Evolutionary conservation across 2,888 invertebrate species (phyloP), one percentile per base, ranked within the genome.

Genomic region (Lasioglossum malachurum): DNA sequence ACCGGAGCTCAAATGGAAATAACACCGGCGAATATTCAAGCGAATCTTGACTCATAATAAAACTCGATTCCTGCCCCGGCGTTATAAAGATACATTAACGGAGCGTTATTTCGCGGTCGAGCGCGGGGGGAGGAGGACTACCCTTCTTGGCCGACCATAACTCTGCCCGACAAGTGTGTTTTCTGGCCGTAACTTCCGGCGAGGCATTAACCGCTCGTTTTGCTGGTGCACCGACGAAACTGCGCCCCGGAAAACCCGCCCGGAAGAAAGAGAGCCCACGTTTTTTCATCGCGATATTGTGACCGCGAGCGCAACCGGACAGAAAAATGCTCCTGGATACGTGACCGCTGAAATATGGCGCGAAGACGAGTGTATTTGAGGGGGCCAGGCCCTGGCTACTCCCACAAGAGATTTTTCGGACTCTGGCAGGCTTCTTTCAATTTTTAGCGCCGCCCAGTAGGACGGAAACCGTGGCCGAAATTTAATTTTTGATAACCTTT

Each of bases 1-100:
- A 75, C 86, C 87, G 71, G 76, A 74, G 57, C 57, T 82, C 87
- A 78, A 83, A 78, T 75, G 83, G 87, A 79, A 86, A 87, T 77
- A 57, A 57, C n/a, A 78, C 41, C 83, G 67, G 41, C 74, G 84
- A 84, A 90, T 90, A 89, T 88, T 78, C 80, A 78, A 84, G 87
- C 83, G 84, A 87, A 91, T 90, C 84, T 84, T 82, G 78, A 82
- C 78, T 87, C 86, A 87, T 90, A 90, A 91, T 91, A 90, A 89
- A 90, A 87, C 86, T 88, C 89, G 89, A 91, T 90, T 90, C 86
- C n/a, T n/a, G 77, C 78, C 82, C 71, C 57, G 57, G 83, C 77
- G 80, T 90, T 91, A 91, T 90, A 91, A 91, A 87, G 91, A 90
- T 84, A 87, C 90, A 90, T 91, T 91, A 90, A 78, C 84, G 82